Evolutionary conservation across 1,140 invertebrate species (phyloP), one percentile per base, ranked within the genome.

Genomic region (Euglossa dilemma): DNA sequence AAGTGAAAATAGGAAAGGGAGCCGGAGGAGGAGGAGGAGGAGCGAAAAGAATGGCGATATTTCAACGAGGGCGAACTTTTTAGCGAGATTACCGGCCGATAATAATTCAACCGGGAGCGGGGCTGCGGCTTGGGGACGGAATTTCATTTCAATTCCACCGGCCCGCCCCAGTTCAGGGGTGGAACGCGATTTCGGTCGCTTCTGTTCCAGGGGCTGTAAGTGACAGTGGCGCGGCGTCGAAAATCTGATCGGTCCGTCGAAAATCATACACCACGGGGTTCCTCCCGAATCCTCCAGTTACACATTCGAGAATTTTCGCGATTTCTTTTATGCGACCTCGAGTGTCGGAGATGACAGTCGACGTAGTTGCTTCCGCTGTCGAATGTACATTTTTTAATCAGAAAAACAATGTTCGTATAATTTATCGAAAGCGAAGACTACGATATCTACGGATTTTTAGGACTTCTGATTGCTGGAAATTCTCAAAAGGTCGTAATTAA

Each of bases 1-100:
- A 56, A 72, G 52, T 54, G 70, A 72, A 56, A 72, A 72, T 18
- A 72, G 70, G 23, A 25, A 73, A 57, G 6, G 54, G 6, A n/a
- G n/a, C n/a, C n/a, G n/a, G n/a, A n/a, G n/a, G n/a, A n/a, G n/a
- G n/a, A n/a, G n/a, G n/a, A n/a, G n/a, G n/a, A 16, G 54, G 71
- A n/a, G 25, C 54, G 71, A 73, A 73, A 73, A 45, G 71, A 73
- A 73, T 18, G 71, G 71, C 23, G 71, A 73, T 73, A 73, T 45
- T 57, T 73, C 71, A 73, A 57, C 54, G 54, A 25, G 36, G 71
- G 71, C 36, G 54, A 73, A 73, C 71, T 73, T 73, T 73, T 73
- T 73, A 73, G 71, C 71, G 71, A 73, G 71, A 73, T 73, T 73
- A 73, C 71, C 71, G 71, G 54, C 71, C 71, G 71, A 73, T 73